Evolutionary conservation across 2,797 vertebrate species (phyloP), one percentile per base, ranked within the genome.

Genomic region (Sebastes aleutianus): DNA sequence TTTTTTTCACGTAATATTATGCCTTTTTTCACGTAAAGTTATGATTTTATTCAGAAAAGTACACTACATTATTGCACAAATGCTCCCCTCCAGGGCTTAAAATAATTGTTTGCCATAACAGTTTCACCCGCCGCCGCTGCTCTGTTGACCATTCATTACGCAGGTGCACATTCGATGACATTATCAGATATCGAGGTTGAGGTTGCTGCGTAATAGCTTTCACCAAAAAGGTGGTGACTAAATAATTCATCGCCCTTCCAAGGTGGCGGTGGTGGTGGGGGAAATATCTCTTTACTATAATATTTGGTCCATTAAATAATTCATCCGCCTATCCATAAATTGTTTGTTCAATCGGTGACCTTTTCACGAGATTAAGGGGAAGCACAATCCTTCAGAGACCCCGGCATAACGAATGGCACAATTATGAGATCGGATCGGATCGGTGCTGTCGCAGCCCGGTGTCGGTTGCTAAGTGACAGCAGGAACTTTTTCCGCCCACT

Each of bases 381-480:
- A 93, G 90, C 83, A 83, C 88, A 90, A 90, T 92, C 92, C 92
- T 91, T 88, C 89, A 81, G 93, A 93, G 92, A 91, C 89, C 86
- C 76, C 1, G 87, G 88, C 88, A 80, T 90, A 91, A 91, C 89
- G 86, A 93, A 90, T 87, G 87, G 88, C 73, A 88, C 90, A 90
- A 91, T 93, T 89, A 93, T 82, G 83, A 89, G 80, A 85, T 89
- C 65, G 91, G 90, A 91, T 90, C 66, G 79, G 79, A 87, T 91
- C 80, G 76, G 78, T 93, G 43, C 43, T 89, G 92, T 92, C 88
- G 89, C 88, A 85, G 90, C 81, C 91, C 78, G 80, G 84, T 87
- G 81, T 86, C 54, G 90, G 92, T 95, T 95, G 93, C 93, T 94
- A 89, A 93, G 93, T 93, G 94, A 95, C 94, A 93, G 91, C 88